Percentiles rank a stretch among this genome's conserved stretches.
Conservation (phyloP, 1,140 invertebrate genomes). For the Glomeris maerens region DNA sequence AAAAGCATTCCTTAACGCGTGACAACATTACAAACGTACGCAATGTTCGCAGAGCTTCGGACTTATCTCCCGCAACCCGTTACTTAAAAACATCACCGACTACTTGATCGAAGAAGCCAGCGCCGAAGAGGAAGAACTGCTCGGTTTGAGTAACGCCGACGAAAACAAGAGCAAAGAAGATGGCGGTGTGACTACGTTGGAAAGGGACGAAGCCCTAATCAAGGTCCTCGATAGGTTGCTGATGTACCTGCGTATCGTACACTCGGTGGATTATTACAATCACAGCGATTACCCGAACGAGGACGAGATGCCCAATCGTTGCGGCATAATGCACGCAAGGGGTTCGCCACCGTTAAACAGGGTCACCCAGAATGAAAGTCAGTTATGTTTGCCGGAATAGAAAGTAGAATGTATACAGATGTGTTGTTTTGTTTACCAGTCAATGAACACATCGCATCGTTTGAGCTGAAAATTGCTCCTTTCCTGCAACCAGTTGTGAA, state of each 20-base stretch:
- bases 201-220: constrained; percentile 60
- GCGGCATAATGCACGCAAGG: constrained; percentile 94
- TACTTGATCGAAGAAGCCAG: constrained; percentile 96
- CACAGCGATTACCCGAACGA: constrained; percentile 98
- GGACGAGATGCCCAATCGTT: constrained; percentile 98
- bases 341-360: constrained; percentile 67
- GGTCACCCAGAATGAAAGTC: constrained; percentile 37
- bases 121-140: constrained; percentile 90
- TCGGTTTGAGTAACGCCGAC: constrained; percentile 53
- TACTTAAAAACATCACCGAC: constrained; percentile 93
- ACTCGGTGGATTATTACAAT: constrained; percentile 98
- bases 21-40: constrained; percentile 7
- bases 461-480: constrained; percentile 76
- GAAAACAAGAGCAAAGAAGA: constrained; percentile 36
- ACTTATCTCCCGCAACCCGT: constrained; percentile 72
- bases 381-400: no score
- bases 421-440: constrained; percentile 26
- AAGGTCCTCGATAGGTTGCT: constrained; percentile 66
- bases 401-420: no score
- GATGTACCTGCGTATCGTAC: constrained; percentile 88
- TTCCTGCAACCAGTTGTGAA: constrained; percentile 56
- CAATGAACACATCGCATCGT: constrained; percentile 58
- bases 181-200: constrained; percentile 45
- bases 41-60: constrained; percentile 38
- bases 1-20: constrained; percentile 9